phyloP scores from a whole-genome alignment of 2,113 vertebrate genomes.

The Brachyhypopomus gauderio region DNA sequence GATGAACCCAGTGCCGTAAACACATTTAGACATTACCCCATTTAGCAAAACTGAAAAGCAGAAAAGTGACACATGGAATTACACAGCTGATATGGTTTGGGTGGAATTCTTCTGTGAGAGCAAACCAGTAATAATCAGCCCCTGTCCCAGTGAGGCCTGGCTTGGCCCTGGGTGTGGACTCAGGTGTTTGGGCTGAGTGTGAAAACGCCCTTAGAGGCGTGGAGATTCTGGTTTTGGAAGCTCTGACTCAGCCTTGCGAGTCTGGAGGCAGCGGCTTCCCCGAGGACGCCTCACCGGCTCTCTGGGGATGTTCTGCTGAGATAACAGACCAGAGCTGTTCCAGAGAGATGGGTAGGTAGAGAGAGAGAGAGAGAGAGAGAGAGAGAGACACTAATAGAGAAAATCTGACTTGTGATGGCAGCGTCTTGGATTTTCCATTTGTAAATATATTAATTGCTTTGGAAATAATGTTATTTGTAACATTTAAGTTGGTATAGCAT shows the following conservation, averaged over 20 bases:
- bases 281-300: conserved; percentile 49
- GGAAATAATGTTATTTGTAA: conserved; percentile 13
- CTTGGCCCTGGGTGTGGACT: no score
- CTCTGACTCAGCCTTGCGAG: background rate
- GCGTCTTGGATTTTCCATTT: background rate
- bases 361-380: conserved; percentile 19
- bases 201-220: no score
- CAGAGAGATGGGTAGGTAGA: background rate
- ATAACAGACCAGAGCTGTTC: conserved; percentile 44
- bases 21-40: no score
- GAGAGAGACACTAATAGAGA: background rate
- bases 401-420: background rate
- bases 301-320: conserved; percentile 52
- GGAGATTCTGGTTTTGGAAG: no score
- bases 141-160: no score
- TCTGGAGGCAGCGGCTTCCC: conserved; percentile 10
- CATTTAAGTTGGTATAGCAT: background rate
- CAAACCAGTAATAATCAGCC: no score
- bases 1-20: no score
- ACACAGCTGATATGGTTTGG: no score
- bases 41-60: no score
- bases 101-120: no score
- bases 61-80: no score
- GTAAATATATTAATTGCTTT: conserved; percentile 9
- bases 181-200: no score